Evolutionary conservation across 2,888 invertebrate species (phyloP), one percentile per base, ranked within the genome.

Genomic region (Hyposoter didymator): DNA sequence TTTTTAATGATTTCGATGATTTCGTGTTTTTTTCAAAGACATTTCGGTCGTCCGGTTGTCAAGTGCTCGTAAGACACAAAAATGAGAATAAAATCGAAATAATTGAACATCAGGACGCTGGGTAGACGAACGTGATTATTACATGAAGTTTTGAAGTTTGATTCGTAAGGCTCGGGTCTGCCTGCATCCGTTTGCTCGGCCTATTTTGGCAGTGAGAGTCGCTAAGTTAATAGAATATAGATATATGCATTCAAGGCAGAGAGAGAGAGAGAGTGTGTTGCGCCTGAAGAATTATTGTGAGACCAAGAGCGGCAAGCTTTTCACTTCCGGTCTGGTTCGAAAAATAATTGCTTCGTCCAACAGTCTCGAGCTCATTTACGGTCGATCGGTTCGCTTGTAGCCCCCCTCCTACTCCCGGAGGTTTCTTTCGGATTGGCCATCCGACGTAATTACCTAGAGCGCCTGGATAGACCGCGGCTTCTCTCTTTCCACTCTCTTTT

Each of bases 371-470:
- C 78, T 82, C 85, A 69, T 82, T 85, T 85, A 85, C 85, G 85
- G 82, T 85, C 85, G 85, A 85, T 85, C 85, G 82, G 82, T 82
- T 82, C 70, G 75, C 82, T 82, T 85, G 78, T 85, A 78, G 52
- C 76, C 17, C 47, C 59, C 19, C 39, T 1, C 10, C 74, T 64
- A 43, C 19, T 32, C 55, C 32, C 45, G 66, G 28, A 59, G 59
- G 64, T 79, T 79, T 79, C 82, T 70, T 64, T 82, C 73, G 75
- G 85, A 79, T 85, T 79, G 82, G 78, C 78, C 75, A 75, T 85
- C 75, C 85, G 70, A 70, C 64, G 85, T 82, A 85, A 85, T 85
- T 85, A 82, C 82, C 82, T 52, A 52, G 74, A 82, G 75, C 78
- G 49, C 85, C 79, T 67, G 75, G 67, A 82, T 85, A 70, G 78